Percentiles rank a stretch among this genome's conserved stretches.
phyloP scores from a whole-genome alignment of 2,113 vertebrate species.

The Centropus bengalensis region DNA sequence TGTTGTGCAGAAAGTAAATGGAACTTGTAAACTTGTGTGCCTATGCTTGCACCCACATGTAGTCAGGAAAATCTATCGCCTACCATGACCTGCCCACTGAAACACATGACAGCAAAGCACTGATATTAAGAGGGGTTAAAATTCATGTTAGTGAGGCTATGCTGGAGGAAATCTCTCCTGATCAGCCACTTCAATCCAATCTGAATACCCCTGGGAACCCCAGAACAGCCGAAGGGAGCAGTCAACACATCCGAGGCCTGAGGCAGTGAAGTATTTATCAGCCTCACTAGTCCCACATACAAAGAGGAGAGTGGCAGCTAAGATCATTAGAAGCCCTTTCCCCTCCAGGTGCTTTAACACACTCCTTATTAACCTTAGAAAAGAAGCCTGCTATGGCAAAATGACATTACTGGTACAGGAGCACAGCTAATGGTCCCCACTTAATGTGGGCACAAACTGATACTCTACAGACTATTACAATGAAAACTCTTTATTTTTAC shows the following conservation, averaged over 20 bases:
- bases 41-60: fast-evolving
- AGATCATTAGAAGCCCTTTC: background rate
- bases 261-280: constrained; percentile 10
- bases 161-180: background rate
- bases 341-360: constrained; percentile 33
- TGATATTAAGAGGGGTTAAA: background rate
- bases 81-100: background rate
- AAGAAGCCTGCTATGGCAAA: constrained; percentile 36
- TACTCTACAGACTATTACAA: background rate
- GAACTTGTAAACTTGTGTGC: background rate
- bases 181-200: background rate
- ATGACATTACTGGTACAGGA: constrained; percentile 36
- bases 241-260: background rate
- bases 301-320: background rate
- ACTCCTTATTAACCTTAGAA: constrained; percentile 58
- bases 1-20: background rate
- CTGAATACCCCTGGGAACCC: background rate
- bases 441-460: background rate
- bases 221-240: background rate
- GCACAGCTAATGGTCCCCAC: constrained; percentile 27
- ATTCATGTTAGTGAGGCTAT: background rate
- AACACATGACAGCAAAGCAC: background rate
- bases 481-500: constrained; percentile 9
- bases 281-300: background rate
- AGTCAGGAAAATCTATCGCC: background rate